These are phyloP conservation scores for Aphrophora alni DNA, from an alignment of 2,888 invertebrate genomes.

Conservation along the genomic window DNA sequence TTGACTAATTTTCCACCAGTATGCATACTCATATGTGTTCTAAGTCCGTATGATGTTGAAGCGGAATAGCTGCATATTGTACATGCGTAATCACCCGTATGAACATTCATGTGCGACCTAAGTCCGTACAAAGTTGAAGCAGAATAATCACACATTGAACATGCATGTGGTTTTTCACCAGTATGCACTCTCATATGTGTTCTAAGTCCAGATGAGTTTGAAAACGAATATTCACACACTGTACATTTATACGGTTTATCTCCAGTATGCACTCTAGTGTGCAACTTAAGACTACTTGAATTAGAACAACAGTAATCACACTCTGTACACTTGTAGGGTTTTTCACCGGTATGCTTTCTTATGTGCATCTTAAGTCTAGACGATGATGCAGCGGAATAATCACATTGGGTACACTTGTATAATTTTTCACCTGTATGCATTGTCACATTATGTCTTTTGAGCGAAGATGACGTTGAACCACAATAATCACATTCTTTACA, in stretches of 20 bases:
- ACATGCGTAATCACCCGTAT: neutral
- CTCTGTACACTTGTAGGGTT: neutral
- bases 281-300: neutral
- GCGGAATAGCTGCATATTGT: neutral
- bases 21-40: neutral
- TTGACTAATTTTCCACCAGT: neutral
- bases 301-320: neutral
- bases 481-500: neutral
- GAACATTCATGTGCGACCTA: neutral
- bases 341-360: neutral
- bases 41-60: neutral
- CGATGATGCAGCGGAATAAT: neutral
- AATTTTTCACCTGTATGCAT: neutral
- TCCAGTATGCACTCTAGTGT: neutral
- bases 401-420: neutral
- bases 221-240: neutral
- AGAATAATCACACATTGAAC: neutral
- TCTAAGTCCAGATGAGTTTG: neutral
- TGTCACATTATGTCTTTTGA: neutral
- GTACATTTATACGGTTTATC: neutral
- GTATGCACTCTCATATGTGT: slow-evolving; percentile 1
- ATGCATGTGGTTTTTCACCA: slow-evolving; percentile 9
- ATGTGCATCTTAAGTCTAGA: neutral
- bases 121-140: neutral
- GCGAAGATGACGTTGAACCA: neutral